Conservation (phyloP, 2,888 invertebrate species). For the Tryphoninae sp. region DNA sequence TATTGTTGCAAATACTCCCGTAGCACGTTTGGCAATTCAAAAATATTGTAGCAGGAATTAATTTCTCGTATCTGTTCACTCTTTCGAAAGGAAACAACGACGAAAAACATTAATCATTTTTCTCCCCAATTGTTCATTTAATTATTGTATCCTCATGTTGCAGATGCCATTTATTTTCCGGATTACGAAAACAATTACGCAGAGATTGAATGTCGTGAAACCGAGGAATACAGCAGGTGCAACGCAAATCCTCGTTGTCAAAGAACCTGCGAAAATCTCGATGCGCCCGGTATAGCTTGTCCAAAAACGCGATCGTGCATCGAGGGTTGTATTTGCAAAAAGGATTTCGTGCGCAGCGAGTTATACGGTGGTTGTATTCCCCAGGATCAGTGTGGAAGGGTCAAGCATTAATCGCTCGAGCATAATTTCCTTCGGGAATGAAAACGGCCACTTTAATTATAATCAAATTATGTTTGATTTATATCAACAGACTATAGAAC, state of each 20-base stretch:
- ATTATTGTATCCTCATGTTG: background rate
- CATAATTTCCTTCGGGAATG: background rate
- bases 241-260: constrained; percentile 65
- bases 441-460: background rate
- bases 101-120: too few species aligned
- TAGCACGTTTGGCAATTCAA: too few species aligned
- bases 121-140: too few species aligned
- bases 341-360: constrained; percentile 64
- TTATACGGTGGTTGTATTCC: constrained; percentile 58
- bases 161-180: background rate
- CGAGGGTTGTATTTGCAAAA: constrained; percentile 68
- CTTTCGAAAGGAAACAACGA: too few species aligned
- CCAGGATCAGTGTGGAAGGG: constrained; percentile 57
- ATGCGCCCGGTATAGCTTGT: constrained; percentile 60
- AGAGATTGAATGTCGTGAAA: constrained; percentile 53
- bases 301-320: constrained; percentile 61
- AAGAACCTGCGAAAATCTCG: constrained; percentile 67
- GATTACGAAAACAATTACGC: constrained; percentile 1
- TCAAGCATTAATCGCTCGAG: constrained; percentile 50
- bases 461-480: background rate
- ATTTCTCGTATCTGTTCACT: too few species aligned
- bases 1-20: too few species aligned
- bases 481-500: background rate
- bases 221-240: constrained; percentile 66
- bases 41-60: too few species aligned